A percentile compares a stretch with the other conserved stretches of the same genome.
phyloP scores from a whole-genome alignment of 1,140 invertebrate species.

The Meloidogyne floridensis region DNA sequence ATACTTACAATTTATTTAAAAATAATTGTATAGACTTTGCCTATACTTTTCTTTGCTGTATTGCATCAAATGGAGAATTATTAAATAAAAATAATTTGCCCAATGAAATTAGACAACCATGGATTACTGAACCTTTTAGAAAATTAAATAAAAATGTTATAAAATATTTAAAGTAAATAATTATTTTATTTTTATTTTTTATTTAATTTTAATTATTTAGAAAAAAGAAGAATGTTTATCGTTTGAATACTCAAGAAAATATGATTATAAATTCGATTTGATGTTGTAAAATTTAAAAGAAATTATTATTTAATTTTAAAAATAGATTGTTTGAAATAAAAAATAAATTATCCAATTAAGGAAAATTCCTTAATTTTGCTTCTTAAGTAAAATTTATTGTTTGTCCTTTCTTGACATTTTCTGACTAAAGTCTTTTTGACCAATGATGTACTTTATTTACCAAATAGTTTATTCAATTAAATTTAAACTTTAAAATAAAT shows the following conservation, averaged over 20 bases:
- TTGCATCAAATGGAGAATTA: background rate
- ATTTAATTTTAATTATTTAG: background rate
- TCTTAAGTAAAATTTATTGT: no score
- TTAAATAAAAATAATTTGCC: conserved; percentile 8
- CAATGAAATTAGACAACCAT: conserved; percentile 13
- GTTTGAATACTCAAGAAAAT: background rate
- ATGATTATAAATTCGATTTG: background rate
- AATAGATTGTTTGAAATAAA: no score
- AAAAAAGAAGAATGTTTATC: conserved; percentile 4
- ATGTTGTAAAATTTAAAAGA: background rate
- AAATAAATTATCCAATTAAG: no score
- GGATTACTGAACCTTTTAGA: conserved; percentile 8
- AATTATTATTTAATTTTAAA: no score
- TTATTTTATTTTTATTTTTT: background rate
- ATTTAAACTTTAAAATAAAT: no score
- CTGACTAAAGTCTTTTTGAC: no score
- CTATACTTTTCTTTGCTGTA: background rate
- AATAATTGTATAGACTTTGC: conserved; percentile 23
- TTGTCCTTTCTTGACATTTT: no score
- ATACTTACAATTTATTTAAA: conserved; percentile 14
- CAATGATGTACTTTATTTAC: no score
- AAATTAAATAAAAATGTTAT: background rate
- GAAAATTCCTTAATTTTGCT: no score
- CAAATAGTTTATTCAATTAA: no score
- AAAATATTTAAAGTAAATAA: background rate